Conservation (phyloP, 2,888 invertebrate species). For the Agelastica alni region DNA sequence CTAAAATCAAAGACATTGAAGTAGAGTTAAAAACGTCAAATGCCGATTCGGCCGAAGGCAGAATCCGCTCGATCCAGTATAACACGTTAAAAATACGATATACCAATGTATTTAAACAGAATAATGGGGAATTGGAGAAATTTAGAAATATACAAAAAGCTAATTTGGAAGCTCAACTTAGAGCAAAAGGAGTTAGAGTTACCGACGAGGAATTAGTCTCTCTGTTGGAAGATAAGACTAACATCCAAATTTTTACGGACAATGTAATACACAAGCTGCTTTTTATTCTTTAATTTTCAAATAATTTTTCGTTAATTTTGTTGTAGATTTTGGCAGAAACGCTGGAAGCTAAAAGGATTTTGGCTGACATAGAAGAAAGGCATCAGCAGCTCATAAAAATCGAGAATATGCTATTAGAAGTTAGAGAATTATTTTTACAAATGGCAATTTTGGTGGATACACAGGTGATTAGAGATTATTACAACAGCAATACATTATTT, state of each 20-base stretch:
- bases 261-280: too few species aligned
- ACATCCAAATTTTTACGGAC: conserved; percentile 58
- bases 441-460: conserved; percentile 80
- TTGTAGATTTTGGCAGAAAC: conserved; percentile 79
- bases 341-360: conserved; percentile 71
- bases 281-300: conserved; percentile 32
- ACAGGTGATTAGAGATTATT: conserved; percentile 67
- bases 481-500: too few species aligned
- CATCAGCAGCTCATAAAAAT: conserved; percentile 81
- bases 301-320: too few species aligned
- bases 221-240: conserved; percentile 55
- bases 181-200: conserved; percentile 52
- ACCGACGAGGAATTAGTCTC: conserved; percentile 54
- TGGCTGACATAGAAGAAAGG: conserved; percentile 80
- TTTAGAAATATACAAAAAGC: conserved; percentile 60
- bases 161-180: conserved; percentile 63
- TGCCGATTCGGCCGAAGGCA: conserved; percentile 38
- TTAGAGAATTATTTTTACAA: conserved; percentile 82
- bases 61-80: conserved; percentile 61
- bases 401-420: conserved; percentile 77
- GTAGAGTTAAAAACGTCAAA: conserved; percentile 37
- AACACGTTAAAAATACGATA: conserved; percentile 58
- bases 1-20: conserved; percentile 45
- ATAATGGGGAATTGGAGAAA: conserved; percentile 60
- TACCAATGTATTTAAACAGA: conserved; percentile 59